These are phyloP conservation scores for Plutella xylostella DNA, from an alignment of 2,888 invertebrate species.

Conservation along the genomic window DNA sequence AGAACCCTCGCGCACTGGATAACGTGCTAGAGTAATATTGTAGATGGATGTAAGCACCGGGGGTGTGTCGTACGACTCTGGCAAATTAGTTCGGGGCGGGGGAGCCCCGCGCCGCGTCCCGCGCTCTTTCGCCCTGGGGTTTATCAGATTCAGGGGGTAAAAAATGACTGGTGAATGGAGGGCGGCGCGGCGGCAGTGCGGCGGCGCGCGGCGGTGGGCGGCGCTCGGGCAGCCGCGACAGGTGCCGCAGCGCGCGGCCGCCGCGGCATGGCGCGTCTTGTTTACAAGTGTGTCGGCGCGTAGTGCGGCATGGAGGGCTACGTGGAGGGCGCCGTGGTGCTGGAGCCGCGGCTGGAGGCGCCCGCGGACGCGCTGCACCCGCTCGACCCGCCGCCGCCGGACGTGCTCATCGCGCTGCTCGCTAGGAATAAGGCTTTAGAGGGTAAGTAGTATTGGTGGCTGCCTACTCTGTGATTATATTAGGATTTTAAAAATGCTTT, in stretches of 20 bases:
- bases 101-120: conserved; percentile 45
- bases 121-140: conserved; percentile 39
- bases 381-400: conserved; percentile 77
- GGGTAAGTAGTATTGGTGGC: no score
- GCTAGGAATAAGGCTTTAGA: conserved; percentile 90
- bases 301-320: conserved; percentile 42
- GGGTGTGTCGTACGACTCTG: conserved; percentile 67
- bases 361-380: conserved; percentile 49
- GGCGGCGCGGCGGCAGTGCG: conserved; percentile 17
- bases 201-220: conserved; percentile 55
- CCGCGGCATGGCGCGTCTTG: conserved; percentile 9
- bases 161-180: conserved; percentile 65
- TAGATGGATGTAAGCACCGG: conserved; percentile 67
- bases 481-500: no score
- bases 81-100: conserved; percentile 70
- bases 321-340: conserved; percentile 21
- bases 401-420: conserved; percentile 85
- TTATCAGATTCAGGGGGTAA: conserved; percentile 68
- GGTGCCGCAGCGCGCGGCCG: conserved; percentile 38
- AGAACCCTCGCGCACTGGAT: conserved; percentile 62
- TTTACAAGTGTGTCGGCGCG: conserved; percentile 17
- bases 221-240: conserved; percentile 46
- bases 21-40: conserved; percentile 67
- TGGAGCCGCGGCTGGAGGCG: conserved; percentile 37
- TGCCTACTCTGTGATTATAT: no score